Evolutionary conservation across 2,113 vertebrate species (phyloP), one percentile per base, ranked within the genome.

Genomic region (Scatophagus argus): DNA sequence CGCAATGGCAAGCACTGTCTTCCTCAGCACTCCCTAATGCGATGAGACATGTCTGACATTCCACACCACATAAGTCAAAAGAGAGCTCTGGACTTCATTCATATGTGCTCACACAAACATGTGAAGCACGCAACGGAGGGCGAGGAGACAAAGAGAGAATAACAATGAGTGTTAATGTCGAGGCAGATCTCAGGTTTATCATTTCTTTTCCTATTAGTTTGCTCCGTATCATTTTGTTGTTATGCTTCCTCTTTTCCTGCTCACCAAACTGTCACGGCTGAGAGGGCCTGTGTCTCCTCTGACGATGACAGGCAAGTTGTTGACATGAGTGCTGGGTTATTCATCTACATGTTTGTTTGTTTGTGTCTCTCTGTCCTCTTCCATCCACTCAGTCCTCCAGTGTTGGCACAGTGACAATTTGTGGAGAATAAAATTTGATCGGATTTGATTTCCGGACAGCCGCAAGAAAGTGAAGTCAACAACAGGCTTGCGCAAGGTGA

Each of bases 31-130:
- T 91, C 87, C 31, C 91, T 97, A 96, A 97, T 96, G 84, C 38
- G 88, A 96, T 88, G 88, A 91, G 96, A 97, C 96, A 88, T 87
- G 92, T 88, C 93, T 96, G 96, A 97, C 96, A 97, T 97, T 97
- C 97, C 94, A 96, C 95, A 95, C 95, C 91, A 87, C 90, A 93
- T 89, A 88, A 82, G 90, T 93, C 93, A 93, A 84, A 63, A 82
- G 90, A 93, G 60, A 76, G 94, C 27, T 47, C 32, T 47, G 44
- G 94, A 95, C 92, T 95, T 96, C 93, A 90, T 89, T 83, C 65
- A 77, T 58, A 65, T 63, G 54, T 41, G 74, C 74, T 71, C 29
- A 38, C 21, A 56, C 23, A 64, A 55, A 78, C 49, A 39, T 5
- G 17, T 21, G 2, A 68, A 34, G 13, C 69, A 44, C 27, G 69